Evolutionary conservation across 2,113 vertebrate genomes (phyloP).

Genomic region (Danio rerio): GRCz12tu NC_133184.1:35266501-35267000

Average conservation of each 20-base stretch:
- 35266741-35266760: neutral
- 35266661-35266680: neutral
- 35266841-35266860: neutral
- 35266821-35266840: conserved; percentile 1
- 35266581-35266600: conserved; percentile 28
- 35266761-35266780: neutral
- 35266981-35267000: conserved; percentile 31
- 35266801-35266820: neutral
- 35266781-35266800: neutral
- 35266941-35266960: conserved; percentile 4
- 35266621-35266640: conserved; percentile 22
- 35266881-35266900: conserved; percentile 20
- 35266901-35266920: neutral
- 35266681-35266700: conserved; percentile 27
- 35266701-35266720: neutral
- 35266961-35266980: neutral
- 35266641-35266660: conserved; percentile 12
- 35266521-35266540: conserved; percentile 48
- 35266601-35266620: conserved; percentile 12
- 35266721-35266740: neutral
- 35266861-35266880: neutral
- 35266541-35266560: conserved; percentile 51
- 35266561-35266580: conserved; percentile 62
- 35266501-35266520: conserved; percentile 48
- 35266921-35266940: neutral